A percentile compares a stretch with the other conserved stretches of the same genome.
Conservation (phyloP, 1,140 invertebrate species). For the Mamestra configurata region DNA sequence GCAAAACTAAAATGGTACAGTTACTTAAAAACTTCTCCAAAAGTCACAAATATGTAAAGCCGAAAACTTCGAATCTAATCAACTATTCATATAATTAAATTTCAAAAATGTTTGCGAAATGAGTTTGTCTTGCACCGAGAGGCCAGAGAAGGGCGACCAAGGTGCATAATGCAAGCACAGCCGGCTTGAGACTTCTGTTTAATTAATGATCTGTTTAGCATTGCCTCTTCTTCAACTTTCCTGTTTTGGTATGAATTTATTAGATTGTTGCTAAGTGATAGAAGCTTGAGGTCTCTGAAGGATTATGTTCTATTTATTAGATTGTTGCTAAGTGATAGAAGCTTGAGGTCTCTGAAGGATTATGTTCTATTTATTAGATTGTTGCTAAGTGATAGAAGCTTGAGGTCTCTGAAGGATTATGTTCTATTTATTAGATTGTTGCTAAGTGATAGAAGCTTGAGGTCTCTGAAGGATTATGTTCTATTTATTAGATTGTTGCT, state of each 20-base stretch:
- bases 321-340: no score
- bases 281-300: neutral
- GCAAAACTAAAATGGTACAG: no score
- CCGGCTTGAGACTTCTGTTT: neutral
- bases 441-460: no score
- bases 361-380: no score
- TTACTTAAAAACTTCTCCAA: no score
- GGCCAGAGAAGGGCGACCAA: neutral
- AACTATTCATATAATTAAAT: slow-evolving; percentile 30
- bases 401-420: no score
- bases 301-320: no score
- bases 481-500: no score
- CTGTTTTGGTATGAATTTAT: neutral
- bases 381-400: no score
- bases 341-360: no score
- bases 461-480: no score
- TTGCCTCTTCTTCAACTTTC: neutral
- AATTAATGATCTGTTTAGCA: slow-evolving; percentile 15
- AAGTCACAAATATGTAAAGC: neutral
- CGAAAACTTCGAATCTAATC: neutral
- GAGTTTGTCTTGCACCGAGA: neutral
- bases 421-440: no score
- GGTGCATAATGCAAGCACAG: neutral
- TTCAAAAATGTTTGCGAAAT: slow-evolving; percentile 2
- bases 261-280: neutral